phyloP scores from a whole-genome alignment of 2,113 vertebrate species.

The Chascanopsetta lugubris region DNA sequence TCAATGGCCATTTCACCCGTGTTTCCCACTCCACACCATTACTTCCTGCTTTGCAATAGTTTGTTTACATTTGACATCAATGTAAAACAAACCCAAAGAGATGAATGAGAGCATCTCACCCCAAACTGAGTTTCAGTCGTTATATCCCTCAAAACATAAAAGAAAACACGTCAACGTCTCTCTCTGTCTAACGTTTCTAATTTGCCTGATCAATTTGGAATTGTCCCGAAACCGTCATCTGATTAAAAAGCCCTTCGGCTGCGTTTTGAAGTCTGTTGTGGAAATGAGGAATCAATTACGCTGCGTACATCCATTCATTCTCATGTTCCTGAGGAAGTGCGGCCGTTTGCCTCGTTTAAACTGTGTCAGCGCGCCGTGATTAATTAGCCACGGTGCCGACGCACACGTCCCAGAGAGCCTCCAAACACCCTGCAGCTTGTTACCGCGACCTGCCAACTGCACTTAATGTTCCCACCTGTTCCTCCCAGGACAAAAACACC shows the following conservation, averaged over 20 bases:
- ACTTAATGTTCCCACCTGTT: conserved; percentile 74
- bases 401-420: conserved; percentile 41
- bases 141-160: conserved; percentile 23
- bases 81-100: conserved; percentile 56
- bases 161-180: not conserved
- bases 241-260: conserved; percentile 43
- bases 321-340: conserved; percentile 52
- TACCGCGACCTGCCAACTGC: conserved; percentile 68
- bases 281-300: conserved; percentile 72
- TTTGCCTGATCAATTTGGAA: conserved; percentile 60
- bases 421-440: conserved; percentile 58
- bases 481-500: conserved; percentile 45
- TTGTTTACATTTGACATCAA: conserved; percentile 50
- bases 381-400: conserved; percentile 59
- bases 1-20: too few species aligned
- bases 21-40: not conserved
- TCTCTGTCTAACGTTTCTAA: conserved; percentile 53
- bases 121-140: conserved; percentile 49
- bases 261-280: conserved; percentile 71
- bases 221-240: conserved; percentile 53
- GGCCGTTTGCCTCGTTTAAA: conserved; percentile 43
- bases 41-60: conserved; percentile 23
- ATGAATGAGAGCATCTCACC: conserved; percentile 46
- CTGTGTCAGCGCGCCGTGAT: conserved; percentile 63
- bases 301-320: conserved; percentile 47